These are phyloP conservation scores for Ibidorhyncha struthersii DNA, from an alignment of 2,113 vertebrate species.

Conservation along the genomic window DNA sequence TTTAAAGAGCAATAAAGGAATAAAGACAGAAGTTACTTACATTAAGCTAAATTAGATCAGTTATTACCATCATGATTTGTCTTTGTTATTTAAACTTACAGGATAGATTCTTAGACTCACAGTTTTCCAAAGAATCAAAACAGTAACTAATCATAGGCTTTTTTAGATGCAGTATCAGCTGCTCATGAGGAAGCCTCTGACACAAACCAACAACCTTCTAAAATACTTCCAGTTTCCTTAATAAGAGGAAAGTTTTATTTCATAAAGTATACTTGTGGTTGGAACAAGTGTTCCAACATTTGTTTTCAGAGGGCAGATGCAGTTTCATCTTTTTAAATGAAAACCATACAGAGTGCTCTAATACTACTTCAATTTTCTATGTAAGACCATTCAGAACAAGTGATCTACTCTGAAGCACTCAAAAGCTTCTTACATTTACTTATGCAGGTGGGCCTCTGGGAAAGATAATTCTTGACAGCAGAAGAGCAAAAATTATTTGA, in stretches of 20 bases:
- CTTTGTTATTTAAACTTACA: not conserved
- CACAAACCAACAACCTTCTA: not conserved
- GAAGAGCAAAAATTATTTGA: not conserved
- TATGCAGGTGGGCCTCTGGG: not conserved
- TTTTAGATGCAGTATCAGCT: not conserved
- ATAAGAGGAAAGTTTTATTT: not conserved
- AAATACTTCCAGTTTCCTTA: not conserved
- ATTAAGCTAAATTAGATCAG: not conserved
- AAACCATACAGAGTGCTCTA: not conserved
- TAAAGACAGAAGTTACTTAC: not conserved
- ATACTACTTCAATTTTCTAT: not conserved
- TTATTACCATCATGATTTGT: not conserved
- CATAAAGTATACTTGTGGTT: not conserved
- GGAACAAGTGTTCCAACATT: not conserved
- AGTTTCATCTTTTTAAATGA: not conserved
- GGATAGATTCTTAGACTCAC: not conserved
- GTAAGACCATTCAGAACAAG: not conserved
- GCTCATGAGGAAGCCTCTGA: not conserved
- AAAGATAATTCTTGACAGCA: not conserved
- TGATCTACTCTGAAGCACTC: not conserved
- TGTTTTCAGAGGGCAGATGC: not conserved
- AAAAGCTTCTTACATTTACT: not conserved
- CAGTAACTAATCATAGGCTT: not conserved
- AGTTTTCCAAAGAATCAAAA: not conserved
- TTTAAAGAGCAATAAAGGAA: not conserved